A percentile compares a stretch with the other conserved stretches of the same genome.
These are phyloP conservation scores for Aphelenchoides bicaudatus DNA, from an alignment of 2,888 invertebrate species.

Conservation along the genomic window DNA sequence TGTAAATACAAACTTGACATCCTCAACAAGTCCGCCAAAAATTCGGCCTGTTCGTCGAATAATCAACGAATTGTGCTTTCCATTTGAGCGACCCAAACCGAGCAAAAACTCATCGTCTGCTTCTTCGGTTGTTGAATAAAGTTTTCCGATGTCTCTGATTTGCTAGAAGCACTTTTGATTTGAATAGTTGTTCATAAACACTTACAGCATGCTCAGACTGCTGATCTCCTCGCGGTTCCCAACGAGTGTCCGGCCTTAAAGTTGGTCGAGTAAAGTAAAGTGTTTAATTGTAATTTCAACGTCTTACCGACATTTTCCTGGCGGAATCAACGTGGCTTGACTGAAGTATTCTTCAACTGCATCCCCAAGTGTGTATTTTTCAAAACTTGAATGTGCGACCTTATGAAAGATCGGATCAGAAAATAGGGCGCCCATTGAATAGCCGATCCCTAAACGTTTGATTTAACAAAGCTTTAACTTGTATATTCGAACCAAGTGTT, in stretches of 20 bases:
- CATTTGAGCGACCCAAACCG: constrained; percentile 65
- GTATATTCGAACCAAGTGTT: too few species aligned
- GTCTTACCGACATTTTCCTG: constrained; percentile 46
- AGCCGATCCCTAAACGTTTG: too few species aligned
- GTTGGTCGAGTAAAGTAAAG: too few species aligned
- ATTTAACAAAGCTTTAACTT: too few species aligned
- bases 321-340: constrained; percentile 44
- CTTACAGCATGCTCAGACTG: not conserved
- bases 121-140: constrained; percentile 46
- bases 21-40: constrained; percentile 63
- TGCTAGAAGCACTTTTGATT: constrained; percentile 23
- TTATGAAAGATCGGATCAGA: too few species aligned
- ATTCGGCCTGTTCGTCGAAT: constrained; percentile 64
- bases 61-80: constrained; percentile 65
- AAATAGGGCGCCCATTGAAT: constrained; percentile 62
- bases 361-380: constrained; percentile 38
- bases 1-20: constrained; percentile 60
- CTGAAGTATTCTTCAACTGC: constrained; percentile 46
- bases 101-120: constrained; percentile 38
- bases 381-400: constrained; percentile 38
- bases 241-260: constrained; percentile 51
- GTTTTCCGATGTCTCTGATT: constrained; percentile 30
- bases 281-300: too few species aligned
- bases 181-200: not conserved
- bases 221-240: constrained; percentile 58